These are phyloP conservation scores for Phragmatobia fuliginosa DNA, from an alignment of 2,888 invertebrate genomes.

Conservation along the genomic window DNA sequence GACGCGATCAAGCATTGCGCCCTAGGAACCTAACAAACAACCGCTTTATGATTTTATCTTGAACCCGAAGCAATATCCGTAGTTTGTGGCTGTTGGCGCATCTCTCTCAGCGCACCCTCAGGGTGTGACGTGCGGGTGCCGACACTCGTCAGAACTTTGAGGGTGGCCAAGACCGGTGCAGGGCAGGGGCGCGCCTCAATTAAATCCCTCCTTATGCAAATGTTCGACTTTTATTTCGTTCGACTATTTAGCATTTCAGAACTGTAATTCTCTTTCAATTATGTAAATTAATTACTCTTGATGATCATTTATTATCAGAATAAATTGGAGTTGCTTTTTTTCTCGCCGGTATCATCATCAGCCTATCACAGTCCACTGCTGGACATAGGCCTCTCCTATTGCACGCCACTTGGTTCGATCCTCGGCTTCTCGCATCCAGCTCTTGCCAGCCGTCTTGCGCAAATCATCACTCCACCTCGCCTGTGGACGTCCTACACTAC, in stretches of 20 bases:
- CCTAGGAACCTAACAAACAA: background rate
- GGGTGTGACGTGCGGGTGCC: background rate
- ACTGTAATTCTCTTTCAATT: conserved; percentile 67
- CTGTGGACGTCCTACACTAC: too few species aligned
- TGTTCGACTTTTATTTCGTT: conserved; percentile 61
- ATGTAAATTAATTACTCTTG: conserved; percentile 73
- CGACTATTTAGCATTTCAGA: conserved; percentile 66
- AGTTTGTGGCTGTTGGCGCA: background rate
- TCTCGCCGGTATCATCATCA: conserved; percentile 20
- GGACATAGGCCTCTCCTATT: too few species aligned
- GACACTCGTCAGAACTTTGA: background rate
- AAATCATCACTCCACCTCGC: too few species aligned
- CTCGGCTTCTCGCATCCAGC: too few species aligned
- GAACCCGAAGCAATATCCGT: background rate
- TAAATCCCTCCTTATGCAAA: conserved; percentile 65
- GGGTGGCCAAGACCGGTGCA: conserved; percentile 1
- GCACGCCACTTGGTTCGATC: too few species aligned
- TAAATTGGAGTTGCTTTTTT: conserved; percentile 51
- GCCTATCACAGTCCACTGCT: too few species aligned
- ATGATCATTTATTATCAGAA: conserved; percentile 66
- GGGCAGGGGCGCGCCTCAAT: conserved; percentile 36
- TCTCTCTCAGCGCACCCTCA: background rate
- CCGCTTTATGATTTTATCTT: background rate
- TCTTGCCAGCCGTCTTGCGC: too few species aligned
- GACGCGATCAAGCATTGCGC: background rate